Conservation (phyloP, 2,797 vertebrate species). For the Scolopax rusticola region DNA sequence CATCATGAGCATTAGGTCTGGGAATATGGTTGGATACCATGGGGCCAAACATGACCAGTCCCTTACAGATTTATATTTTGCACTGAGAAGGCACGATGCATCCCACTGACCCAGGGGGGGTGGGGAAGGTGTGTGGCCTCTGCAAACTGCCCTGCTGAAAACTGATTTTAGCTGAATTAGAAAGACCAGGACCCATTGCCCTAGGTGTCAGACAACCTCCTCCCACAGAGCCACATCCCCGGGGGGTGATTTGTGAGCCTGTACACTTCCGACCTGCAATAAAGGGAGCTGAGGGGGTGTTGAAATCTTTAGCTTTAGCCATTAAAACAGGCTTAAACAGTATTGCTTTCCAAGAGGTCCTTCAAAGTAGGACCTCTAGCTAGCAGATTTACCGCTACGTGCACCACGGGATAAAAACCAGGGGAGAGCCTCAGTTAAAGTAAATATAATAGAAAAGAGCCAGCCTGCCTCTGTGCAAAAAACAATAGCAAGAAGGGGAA, state of each 20-base stretch:
- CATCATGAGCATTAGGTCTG: accelerated
- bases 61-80: background rate
- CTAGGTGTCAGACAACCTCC: background rate
- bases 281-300: background rate
- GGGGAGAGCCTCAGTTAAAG: background rate
- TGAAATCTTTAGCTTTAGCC: background rate
- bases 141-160: background rate
- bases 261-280: background rate
- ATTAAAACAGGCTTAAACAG: background rate
- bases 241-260: background rate
- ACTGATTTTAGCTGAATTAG: background rate
- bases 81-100: background rate
- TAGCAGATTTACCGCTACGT: background rate
- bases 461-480: background rate
- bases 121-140: accelerated
- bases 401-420: background rate
- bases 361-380: background rate
- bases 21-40: background rate
- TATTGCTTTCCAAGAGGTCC: background rate
- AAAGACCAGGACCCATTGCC: background rate
- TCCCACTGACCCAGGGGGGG: accelerated
- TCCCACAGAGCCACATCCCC: background rate
- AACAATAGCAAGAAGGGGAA: background rate
- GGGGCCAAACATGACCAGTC: background rate
- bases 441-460: background rate